Base-by-base conservation (phyloP, 2,797 vertebrate genomes). In the Mormyrus hasselquistii region DNA sequence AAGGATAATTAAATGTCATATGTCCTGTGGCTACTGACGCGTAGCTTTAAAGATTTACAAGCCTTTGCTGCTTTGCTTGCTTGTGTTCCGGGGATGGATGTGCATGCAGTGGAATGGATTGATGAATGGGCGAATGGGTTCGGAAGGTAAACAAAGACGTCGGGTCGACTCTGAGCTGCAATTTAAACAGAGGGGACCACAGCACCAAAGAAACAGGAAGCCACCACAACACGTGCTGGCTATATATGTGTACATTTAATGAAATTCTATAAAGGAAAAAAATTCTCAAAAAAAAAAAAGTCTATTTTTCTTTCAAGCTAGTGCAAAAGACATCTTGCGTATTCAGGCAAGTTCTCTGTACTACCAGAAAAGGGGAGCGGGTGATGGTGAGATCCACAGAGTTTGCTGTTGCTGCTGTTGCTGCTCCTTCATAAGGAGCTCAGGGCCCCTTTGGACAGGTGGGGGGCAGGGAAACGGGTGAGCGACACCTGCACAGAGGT, bases 301-400 rank as follows among this genome's bases (percentile, higher is more conserved):
- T 95, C 97, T 97, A 96, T 97, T 96, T 97, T 44, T 97, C 97
- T 98, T 98, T 97, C 97, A 97, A 97, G 97, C 98, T 99, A 99
- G 98, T 99, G 98, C 98, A 99, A 99, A 95, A 95, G 97, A 99
- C 97, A 98, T 97, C 98, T 97, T 97, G 97, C 96, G 97, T 96
- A 96, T 96, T 96, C 41, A 10, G 34, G 88, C 97, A 97, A 98
- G 97, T 97, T 96, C 97, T 98, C 97, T 97, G 94, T 97, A 96
- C 97, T 98, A 97, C 97, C 95, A 92, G 92, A 29, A 88, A 12
- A 55, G 88, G 79, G 29, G 29, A 69, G 50, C 88, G 3, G 52
- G 52, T 12, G 52, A 93, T 94, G 93, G 87, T 92, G 91, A 90
- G 92, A 93, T 93, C 91, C 90, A 91, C 59, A 65, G 91, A 93